phyloP scores from a whole-genome alignment of 1,140 invertebrate species.

The Scaptomyza graminum region DNA sequence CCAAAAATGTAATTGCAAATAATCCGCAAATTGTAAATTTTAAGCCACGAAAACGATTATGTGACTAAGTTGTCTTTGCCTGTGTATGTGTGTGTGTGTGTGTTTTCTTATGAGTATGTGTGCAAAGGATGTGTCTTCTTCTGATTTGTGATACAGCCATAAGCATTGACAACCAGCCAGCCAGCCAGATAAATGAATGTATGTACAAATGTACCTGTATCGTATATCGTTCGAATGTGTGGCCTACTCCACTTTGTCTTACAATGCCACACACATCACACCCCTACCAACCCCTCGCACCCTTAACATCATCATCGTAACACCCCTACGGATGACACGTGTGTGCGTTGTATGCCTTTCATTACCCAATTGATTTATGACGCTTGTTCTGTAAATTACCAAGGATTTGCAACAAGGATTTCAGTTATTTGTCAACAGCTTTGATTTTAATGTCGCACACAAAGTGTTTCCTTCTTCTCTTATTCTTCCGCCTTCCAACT shows the following conservation, averaged over 20 bases:
- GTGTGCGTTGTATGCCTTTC: slow-evolving; percentile 49
- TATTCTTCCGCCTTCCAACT: neutral
- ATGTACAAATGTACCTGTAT: too few relatives aligned
- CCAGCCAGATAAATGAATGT: neutral
- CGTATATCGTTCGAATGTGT: neutral
- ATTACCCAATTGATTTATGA: slow-evolving; percentile 60
- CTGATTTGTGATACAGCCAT: slow-evolving; percentile 41
- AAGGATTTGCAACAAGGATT: slow-evolving; percentile 55
- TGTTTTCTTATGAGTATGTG: neutral
- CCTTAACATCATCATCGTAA: neutral
- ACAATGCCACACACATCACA: neutral
- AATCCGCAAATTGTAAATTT: slow-evolving; percentile 54
- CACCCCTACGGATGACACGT: slow-evolving; percentile 24
- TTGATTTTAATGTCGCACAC: slow-evolving; percentile 49
- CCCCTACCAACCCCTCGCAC: slow-evolving; percentile 2
- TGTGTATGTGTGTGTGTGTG: neutral
- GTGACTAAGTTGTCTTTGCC: slow-evolving; percentile 17
- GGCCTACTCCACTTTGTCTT: slow-evolving; percentile 39
- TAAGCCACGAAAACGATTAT: slow-evolving; percentile 51
- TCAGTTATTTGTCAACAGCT: slow-evolving; percentile 60
- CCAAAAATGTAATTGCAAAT: slow-evolving; percentile 50
- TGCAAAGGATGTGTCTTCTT: slow-evolving; percentile 2
- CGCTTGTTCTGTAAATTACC: slow-evolving; percentile 56
- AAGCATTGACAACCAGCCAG: slow-evolving; percentile 34
- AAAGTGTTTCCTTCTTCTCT: neutral